Evolutionary conservation across 2,797 vertebrate genomes (phyloP).

Genomic region (Balearica regulorum): DNA sequence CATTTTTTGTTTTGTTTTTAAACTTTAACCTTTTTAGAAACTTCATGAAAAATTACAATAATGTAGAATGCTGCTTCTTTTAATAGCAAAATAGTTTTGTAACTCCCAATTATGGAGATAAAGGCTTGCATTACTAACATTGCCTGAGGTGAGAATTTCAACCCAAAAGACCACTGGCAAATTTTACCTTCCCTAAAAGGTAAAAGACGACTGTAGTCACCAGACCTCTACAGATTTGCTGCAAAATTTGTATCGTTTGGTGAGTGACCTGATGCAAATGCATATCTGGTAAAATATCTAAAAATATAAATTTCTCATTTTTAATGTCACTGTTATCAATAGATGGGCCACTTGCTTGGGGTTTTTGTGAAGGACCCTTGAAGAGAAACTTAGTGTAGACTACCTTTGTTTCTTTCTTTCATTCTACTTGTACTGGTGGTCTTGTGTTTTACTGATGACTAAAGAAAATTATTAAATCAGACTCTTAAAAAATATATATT

Average conservation of each 20-base stretch:
- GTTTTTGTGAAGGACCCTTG: background rate
- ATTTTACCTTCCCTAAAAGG: background rate
- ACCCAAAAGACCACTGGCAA: background rate
- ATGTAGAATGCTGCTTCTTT: background rate
- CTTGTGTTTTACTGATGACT: background rate
- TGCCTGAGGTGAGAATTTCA: background rate
- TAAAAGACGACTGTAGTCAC: background rate
- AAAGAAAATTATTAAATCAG: background rate
- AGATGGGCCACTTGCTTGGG: background rate
- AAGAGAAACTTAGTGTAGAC: background rate
- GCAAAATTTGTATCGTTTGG: background rate
- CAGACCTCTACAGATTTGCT: background rate
- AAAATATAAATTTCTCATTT: background rate
- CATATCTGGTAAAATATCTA: background rate
- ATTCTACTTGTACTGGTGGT: background rate
- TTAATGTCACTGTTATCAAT: background rate
- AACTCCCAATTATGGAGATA: background rate
- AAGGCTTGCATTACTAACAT: background rate
- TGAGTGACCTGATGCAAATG: background rate
- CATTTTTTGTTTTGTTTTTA: background rate
- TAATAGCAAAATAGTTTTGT: background rate
- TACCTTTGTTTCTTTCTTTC: background rate
- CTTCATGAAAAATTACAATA: background rate
- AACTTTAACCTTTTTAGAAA: background rate
- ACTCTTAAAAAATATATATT: background rate